Percentiles rank a stretch among this genome's conserved stretches.
These are phyloP conservation scores for Borostomias antarcticus DNA, from an alignment of 2,797 vertebrate species.

Conservation along the genomic window DNA sequence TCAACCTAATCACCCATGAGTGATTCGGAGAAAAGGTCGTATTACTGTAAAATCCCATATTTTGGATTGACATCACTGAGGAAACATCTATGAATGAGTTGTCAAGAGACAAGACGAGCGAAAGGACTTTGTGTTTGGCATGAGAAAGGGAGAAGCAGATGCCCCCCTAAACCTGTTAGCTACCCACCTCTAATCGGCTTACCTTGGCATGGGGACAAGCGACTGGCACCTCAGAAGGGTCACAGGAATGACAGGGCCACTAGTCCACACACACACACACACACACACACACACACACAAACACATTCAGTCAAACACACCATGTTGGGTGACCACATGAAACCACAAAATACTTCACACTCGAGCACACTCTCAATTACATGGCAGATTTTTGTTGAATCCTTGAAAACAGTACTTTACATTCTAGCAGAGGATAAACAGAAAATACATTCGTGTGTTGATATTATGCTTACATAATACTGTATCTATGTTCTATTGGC, in stretches of 20 bases:
- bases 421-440: neutral
- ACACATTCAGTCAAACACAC: conserved; percentile 42
- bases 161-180: conserved; percentile 77
- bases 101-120: conserved; percentile 50
- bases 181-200: conserved; percentile 81
- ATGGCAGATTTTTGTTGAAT: conserved; percentile 19
- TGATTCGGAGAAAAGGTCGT: neutral
- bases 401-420: neutral
- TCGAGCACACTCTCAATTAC: conserved; percentile 25
- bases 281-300: too few relatives aligned
- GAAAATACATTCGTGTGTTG: too few relatives aligned
- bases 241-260: conserved; percentile 63
- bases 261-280: conserved; percentile 40
- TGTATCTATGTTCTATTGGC: neutral
- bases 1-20: conserved; percentile 18
- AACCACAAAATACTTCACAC: conserved; percentile 58
- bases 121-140: conserved; percentile 61
- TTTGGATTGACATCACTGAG: conserved; percentile 55
- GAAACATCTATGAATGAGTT: conserved; percentile 60
- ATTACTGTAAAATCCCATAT: conserved; percentile 44
- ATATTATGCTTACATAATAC: too few relatives aligned
- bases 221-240: conserved; percentile 71
- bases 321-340: conserved; percentile 69
- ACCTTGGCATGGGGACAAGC: conserved; percentile 72
- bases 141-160: conserved; percentile 71